These are phyloP conservation scores for Lithobates sylvaticus DNA, from an alignment of 2,797 vertebrate species.

Conservation along the genomic window DNA sequence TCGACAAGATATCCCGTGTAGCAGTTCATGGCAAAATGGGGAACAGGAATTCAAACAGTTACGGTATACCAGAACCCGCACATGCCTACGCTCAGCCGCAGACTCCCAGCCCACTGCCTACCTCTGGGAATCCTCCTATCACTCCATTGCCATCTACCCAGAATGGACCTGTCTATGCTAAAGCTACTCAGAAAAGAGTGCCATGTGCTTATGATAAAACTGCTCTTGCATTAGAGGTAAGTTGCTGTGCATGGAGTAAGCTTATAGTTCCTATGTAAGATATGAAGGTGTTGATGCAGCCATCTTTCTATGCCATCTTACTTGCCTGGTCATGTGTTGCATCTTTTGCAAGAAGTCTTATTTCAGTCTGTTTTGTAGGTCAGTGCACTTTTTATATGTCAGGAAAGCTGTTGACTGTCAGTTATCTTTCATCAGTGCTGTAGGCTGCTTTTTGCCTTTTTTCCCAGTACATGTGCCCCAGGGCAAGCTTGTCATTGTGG, in stretches of 20 bases:
- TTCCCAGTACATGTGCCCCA: background rate
- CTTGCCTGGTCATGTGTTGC: background rate
- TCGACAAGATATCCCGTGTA: conserved; percentile 93
- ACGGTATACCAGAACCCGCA: conserved; percentile 95
- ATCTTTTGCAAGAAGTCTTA: background rate
- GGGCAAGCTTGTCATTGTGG: background rate
- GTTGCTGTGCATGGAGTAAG: background rate
- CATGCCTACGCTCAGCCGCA: conserved; percentile 97
- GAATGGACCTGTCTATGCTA: conserved; percentile 96
- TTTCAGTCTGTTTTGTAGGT: background rate
- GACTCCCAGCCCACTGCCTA: conserved; percentile 87
- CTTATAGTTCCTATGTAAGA: background rate
- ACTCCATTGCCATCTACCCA: conserved; percentile 89
- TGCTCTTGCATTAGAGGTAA: conserved; percentile 94
- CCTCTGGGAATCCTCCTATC: conserved; percentile 81
- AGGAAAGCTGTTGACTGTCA: background rate
- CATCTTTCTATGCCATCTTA: no score
- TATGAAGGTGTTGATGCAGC: background rate
- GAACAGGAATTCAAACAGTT: conserved; percentile 96
- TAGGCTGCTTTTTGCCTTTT: no score
- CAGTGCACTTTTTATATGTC: background rate
- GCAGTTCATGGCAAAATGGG: conserved; percentile 78
- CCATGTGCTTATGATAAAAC: conserved; percentile 99
- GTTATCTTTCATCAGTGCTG: no score
- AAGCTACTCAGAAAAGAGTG: conserved; percentile 97